Conservation (phyloP, 2,888 invertebrate species). For the Imbricaverruca yamaguchii region DNA sequence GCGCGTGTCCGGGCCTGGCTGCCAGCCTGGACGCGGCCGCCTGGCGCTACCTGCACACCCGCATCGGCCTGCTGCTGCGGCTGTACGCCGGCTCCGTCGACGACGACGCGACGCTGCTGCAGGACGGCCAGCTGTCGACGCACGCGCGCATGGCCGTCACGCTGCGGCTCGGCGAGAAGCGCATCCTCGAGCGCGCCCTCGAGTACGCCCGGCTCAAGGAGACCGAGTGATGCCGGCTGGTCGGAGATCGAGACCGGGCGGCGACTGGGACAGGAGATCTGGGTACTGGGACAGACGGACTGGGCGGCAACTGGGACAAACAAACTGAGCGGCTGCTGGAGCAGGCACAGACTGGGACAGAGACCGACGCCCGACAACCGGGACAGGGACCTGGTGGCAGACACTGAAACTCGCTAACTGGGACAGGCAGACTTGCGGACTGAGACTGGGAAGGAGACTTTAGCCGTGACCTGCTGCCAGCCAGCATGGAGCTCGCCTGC, state of each 20-base stretch:
- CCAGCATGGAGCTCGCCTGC: too few species aligned
- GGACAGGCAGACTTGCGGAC: too few species aligned
- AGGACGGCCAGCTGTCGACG: conserved; percentile 7
- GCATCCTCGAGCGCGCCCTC: neutral
- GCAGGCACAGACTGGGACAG: neutral
- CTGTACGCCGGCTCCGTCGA: neutral
- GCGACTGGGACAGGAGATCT: neutral
- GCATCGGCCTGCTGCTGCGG: conserved; percentile 5
- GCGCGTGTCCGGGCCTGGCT: neutral
- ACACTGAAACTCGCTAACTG: too few species aligned
- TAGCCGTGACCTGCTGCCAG: too few species aligned
- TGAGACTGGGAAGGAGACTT: too few species aligned
- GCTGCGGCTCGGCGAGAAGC: conserved; percentile 19
- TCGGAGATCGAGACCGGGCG: too few species aligned
- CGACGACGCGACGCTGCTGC: conserved; percentile 23
- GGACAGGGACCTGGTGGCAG: too few species aligned
- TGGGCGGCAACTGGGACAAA: neutral
- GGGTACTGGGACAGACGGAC: neutral
- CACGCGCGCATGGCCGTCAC: conserved; percentile 2
- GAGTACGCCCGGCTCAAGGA: neutral
- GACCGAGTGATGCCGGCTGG: neutral
- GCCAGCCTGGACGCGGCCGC: neutral
- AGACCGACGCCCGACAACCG: too few species aligned
- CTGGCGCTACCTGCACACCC: conserved; percentile 3
- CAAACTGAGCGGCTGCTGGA: neutral